Conservation (phyloP, 2,113 vertebrate genomes). For the Zeus faber region DNA sequence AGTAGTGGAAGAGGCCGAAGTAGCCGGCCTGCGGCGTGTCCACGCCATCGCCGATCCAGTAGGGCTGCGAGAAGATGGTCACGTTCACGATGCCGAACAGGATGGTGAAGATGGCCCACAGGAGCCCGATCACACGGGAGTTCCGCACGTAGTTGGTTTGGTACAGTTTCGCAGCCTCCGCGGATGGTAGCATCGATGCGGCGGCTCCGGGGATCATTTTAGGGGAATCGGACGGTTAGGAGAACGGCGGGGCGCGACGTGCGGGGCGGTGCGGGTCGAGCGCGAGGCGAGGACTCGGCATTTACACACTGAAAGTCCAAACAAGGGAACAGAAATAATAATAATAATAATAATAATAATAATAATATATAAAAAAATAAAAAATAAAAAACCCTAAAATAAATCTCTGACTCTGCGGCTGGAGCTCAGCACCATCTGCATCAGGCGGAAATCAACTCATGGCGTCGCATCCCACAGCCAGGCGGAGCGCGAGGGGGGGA, state of each 20-base stretch:
- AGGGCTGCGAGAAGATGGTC: constrained; percentile 94
- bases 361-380: constrained; percentile 2
- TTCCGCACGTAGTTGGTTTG: constrained; percentile 94
- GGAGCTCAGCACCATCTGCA: constrained; percentile 54
- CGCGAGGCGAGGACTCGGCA: constrained; percentile 20
- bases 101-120: constrained; percentile 97
- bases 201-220: constrained; percentile 76
- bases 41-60: constrained; percentile 96
- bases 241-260: too few species aligned
- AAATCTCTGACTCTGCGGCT: constrained; percentile 29
- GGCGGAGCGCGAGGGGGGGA: too few species aligned
- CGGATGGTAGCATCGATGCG: constrained; percentile 87
- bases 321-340: too few species aligned
- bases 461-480: constrained; percentile 48
- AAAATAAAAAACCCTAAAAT: neutral
- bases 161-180: constrained; percentile 93
- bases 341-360: constrained; percentile 3
- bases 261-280: neutral
- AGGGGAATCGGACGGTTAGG: constrained; percentile 45
- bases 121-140: constrained; percentile 91
- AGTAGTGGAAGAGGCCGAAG: constrained; percentile 97
- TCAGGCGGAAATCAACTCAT: constrained; percentile 56
- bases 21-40: constrained; percentile 93
- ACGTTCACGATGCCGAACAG: constrained; percentile 95
- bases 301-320: constrained; percentile 18